Conservation (phyloP, 30 jellyfish, hydroid and myxozoan genomes). For the Cassiopea xamachana region DNA sequence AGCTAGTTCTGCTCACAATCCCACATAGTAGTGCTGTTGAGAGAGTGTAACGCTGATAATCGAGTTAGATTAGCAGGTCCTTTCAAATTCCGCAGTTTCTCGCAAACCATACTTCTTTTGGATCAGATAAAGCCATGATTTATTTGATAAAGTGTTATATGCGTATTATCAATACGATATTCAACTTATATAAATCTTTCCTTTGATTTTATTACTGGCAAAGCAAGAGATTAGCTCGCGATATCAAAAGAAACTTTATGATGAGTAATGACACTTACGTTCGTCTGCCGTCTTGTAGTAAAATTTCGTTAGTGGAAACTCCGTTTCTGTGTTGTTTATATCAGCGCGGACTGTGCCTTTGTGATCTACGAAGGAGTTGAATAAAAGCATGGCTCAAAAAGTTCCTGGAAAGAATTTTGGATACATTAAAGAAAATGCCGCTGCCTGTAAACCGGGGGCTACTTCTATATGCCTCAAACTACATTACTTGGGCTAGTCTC, state of each 20-base stretch:
- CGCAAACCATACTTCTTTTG: background rate
- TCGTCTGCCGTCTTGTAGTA: conserved; percentile 84
- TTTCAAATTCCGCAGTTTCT: background rate
- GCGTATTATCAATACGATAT: conserved; percentile 24
- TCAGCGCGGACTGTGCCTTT: conserved; percentile 80
- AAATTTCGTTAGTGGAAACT: conserved; percentile 74
- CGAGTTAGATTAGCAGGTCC: background rate
- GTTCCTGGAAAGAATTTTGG: background rate
- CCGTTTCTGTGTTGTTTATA: conserved; percentile 85
- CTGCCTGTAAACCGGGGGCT: background rate
- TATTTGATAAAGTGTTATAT: conserved; percentile 12
- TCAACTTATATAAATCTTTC: conserved; percentile 15
- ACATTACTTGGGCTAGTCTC: background rate
- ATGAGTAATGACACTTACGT: conserved; percentile 31
- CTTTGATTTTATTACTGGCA: background rate
- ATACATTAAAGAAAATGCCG: background rate
- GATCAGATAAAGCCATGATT: background rate
- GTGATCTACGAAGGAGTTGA: conserved; percentile 65
- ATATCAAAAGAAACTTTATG: background rate
- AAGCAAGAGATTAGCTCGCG: background rate
- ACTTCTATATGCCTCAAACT: background rate
- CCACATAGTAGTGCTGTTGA: no score
- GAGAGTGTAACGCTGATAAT: background rate
- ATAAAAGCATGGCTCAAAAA: conserved; percentile 12
- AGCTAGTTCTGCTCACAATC: no score